phyloP scores from a whole-genome alignment of 2,888 invertebrate genomes.

The Scrobipalpa atriplicella region DNA sequence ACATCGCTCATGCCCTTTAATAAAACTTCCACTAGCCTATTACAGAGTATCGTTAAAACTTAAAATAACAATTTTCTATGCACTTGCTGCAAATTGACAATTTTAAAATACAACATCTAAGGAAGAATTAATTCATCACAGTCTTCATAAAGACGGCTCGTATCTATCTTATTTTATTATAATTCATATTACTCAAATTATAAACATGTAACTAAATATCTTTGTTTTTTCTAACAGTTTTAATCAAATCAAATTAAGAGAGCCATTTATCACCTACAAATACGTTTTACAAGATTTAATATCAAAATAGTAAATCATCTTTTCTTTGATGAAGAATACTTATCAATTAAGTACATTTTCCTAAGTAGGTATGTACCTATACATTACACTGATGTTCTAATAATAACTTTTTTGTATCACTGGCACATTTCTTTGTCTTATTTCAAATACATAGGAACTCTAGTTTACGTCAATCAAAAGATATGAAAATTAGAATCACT shows the following conservation, averaged over 20 bases:
- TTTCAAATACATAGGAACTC: not conserved
- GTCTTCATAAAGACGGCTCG: not conserved
- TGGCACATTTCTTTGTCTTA: not conserved
- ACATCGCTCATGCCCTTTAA: slow-evolving; percentile 40
- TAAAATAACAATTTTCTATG: slow-evolving; percentile 22
- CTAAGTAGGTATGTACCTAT: not conserved
- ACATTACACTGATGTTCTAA: not conserved
- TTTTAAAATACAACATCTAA: not conserved
- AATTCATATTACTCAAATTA: not conserved
- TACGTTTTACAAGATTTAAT: not conserved
- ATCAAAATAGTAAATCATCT: not conserved
- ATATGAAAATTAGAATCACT: too few species aligned
- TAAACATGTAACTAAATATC: slow-evolving; percentile 1
- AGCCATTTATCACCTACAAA: not conserved
- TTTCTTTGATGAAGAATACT: not conserved
- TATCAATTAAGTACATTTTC: not conserved
- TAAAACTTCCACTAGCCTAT: slow-evolving; percentile 37
- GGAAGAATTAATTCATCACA: slow-evolving; percentile 10
- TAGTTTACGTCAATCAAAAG: not conserved
- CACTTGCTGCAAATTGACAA: slow-evolving; percentile 27
- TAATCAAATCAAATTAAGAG: not conserved
- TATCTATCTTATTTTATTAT: not conserved
- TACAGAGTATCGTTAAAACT: slow-evolving; percentile 37
- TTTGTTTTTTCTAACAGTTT: not conserved
- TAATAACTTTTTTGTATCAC: not conserved